phyloP scores from a whole-genome alignment of 2,888 invertebrate species.

The Panzeria rudis region DNA sequence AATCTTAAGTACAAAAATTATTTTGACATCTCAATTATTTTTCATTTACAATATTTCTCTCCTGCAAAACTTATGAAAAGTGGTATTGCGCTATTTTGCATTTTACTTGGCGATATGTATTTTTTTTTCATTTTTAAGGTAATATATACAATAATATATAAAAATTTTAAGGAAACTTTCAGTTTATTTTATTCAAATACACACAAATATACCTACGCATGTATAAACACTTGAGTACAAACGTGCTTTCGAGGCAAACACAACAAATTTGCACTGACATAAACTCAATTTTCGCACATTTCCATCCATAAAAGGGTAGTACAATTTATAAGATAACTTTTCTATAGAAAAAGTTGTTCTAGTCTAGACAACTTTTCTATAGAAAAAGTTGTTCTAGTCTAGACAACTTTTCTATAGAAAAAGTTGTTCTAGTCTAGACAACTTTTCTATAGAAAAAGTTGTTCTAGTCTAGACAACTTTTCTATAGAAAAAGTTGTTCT shows the following conservation, averaged over 20 bases:
- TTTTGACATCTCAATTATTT: no score
- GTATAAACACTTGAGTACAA: slow-evolving; percentile 11
- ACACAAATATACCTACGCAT: background rate
- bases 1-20: no score
- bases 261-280: slow-evolving; percentile 48
- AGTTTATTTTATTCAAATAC: slow-evolving; percentile 14
- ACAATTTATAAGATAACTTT: background rate
- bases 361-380: background rate
- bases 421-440: background rate
- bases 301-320: background rate
- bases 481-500: slow-evolving; percentile 1
- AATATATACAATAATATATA: background rate
- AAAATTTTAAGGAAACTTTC: slow-evolving; percentile 28
- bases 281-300: background rate
- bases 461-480: background rate
- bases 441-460: slow-evolving; percentile 1
- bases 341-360: no score
- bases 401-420: background rate
- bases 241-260: background rate
- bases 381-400: background rate
- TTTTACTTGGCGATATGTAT: no score
- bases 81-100: no score
- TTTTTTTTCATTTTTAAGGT: background rate
- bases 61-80: no score
- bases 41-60: no score